Conservation (phyloP, 2,888 invertebrate genomes). For the Siphonodentalium dalli region DNA sequence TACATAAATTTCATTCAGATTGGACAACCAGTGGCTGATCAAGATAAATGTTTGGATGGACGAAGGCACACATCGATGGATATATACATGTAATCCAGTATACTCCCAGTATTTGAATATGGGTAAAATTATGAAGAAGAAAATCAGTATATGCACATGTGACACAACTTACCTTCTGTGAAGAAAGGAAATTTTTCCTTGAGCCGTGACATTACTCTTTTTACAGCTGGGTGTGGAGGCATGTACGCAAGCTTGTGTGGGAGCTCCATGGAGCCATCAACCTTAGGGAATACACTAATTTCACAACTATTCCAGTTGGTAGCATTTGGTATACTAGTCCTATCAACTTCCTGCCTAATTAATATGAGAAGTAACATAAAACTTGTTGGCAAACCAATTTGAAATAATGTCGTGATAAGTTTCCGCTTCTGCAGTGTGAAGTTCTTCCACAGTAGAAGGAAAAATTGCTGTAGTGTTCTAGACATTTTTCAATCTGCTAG, state of each 20-base stretch:
- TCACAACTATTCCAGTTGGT: slow-evolving; percentile 46
- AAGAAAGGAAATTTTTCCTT: slow-evolving; percentile 4
- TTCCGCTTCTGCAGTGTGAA: slow-evolving; percentile 79
- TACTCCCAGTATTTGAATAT: too few species aligned
- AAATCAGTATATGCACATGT: too few species aligned
- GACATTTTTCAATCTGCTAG: too few species aligned
- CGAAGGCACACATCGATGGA: too few species aligned
- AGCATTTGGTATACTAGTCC: slow-evolving; percentile 63
- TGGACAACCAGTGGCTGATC: too few species aligned
- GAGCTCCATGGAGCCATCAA: background rate
- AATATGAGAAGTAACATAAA: slow-evolving; percentile 72
- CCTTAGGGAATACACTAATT: slow-evolving; percentile 23
- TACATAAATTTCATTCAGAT: too few species aligned
- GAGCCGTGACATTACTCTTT: slow-evolving; percentile 35
- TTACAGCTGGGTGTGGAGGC: slow-evolving; percentile 35
- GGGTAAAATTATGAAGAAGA: too few species aligned
- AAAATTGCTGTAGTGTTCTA: slow-evolving; percentile 67
- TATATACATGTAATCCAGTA: too few species aligned
- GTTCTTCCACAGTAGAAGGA: slow-evolving; percentile 84
- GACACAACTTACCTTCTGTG: too few species aligned
- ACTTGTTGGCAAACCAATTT: slow-evolving; percentile 68
- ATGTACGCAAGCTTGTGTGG: slow-evolving; percentile 37
- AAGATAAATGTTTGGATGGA: too few species aligned
- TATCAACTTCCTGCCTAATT: slow-evolving; percentile 75
- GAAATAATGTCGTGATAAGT: slow-evolving; percentile 73